These are phyloP conservation scores for Dasyornis broadbenti DNA, from an alignment of 2,113 vertebrate genomes.

Conservation along the genomic window DNA sequence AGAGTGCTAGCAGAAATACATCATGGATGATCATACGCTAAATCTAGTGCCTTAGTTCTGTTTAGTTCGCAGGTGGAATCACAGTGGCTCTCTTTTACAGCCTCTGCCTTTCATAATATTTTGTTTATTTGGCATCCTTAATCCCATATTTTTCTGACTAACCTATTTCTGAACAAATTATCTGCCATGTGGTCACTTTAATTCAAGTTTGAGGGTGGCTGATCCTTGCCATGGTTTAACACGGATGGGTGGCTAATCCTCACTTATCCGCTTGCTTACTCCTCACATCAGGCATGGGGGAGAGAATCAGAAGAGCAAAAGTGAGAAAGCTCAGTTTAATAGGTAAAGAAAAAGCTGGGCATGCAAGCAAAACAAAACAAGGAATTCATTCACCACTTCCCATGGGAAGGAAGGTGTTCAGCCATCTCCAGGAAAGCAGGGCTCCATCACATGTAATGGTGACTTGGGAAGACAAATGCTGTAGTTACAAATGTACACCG, in stretches of 20 bases:
- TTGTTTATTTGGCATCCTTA: not conserved
- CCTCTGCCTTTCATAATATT: not conserved
- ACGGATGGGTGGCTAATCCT: not conserved
- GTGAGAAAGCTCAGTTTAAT: not conserved
- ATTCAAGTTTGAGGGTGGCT: not conserved
- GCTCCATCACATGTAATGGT: not conserved
- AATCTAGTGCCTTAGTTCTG: not conserved
- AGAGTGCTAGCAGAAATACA: not conserved
- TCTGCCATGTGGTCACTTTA: not conserved
- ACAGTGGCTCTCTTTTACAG: not conserved
- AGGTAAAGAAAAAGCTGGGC: not conserved
- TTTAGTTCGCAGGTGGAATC: not conserved
- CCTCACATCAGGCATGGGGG: not conserved
- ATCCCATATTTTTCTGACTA: not conserved
- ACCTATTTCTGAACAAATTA: not conserved
- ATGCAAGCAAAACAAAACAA: not conserved
- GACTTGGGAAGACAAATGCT: not conserved
- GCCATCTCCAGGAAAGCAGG: no score
- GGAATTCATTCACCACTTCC: not conserved
- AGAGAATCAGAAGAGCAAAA: not conserved
- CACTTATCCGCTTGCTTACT: not conserved
- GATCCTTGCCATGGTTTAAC: not conserved
- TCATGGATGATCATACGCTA: not conserved
- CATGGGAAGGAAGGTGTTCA: not conserved
- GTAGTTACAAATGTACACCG: not conserved